Percentiles rank a stretch among this genome's conserved stretches.
Conservation (phyloP, 2,113 vertebrate species). For the Gymnorhina tibicen region DNA sequence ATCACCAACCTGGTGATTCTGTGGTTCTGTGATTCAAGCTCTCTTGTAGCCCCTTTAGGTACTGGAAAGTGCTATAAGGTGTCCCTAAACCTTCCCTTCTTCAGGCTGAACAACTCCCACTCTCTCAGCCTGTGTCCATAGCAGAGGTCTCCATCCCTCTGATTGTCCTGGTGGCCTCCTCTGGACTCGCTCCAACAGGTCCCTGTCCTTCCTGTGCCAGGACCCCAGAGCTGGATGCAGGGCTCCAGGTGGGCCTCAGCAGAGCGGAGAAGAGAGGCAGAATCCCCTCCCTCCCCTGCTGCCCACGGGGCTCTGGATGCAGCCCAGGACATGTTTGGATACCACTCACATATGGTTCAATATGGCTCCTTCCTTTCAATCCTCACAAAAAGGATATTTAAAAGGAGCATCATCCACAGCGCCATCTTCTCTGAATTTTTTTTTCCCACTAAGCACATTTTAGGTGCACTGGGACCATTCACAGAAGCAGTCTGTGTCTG, state of each 20-base stretch:
- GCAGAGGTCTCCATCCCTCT: rapidly evolving
- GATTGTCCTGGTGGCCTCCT: rapidly evolving
- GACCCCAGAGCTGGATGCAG: background rate
- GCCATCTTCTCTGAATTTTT: background rate
- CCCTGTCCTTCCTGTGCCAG: background rate
- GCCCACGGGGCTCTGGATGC: background rate
- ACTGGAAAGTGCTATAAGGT: background rate
- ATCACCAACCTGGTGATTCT: no score
- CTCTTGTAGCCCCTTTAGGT: background rate
- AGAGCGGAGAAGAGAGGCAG: background rate
- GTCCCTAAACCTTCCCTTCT: background rate
- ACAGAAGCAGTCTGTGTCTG: background rate
- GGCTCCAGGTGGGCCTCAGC: background rate
- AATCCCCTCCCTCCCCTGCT: background rate
- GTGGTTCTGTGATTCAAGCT: background rate
- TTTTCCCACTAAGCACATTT: background rate
- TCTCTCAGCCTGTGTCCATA: rapidly evolving
- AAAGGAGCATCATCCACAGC: background rate
- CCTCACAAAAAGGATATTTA: background rate
- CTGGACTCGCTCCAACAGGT: rapidly evolving
- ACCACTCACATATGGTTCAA: background rate
- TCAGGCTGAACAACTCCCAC: background rate
- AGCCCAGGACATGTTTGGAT: background rate
- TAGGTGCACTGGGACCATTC: background rate
- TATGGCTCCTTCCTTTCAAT: rapidly evolving